Base-by-base conservation (phyloP, 2,113 vertebrate genomes). In the Colossoma macropomum region DNA sequence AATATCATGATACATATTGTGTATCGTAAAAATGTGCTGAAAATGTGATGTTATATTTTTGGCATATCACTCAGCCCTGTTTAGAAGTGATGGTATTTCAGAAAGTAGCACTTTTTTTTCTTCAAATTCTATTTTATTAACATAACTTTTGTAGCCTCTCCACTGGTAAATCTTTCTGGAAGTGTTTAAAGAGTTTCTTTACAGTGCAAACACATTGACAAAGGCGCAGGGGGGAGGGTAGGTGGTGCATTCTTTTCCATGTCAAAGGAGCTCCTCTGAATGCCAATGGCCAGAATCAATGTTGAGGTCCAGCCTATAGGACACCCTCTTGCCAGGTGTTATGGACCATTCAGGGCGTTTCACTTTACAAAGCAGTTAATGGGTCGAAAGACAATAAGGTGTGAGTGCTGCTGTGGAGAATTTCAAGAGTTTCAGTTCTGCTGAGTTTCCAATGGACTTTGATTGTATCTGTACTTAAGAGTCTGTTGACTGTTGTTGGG, bases 301-400 rank as follows among this genome's bases (percentile, higher is more conserved):
- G 73, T 75, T 70, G 62, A 73, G 75, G 76, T 69, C 52, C 32
- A 75, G 5, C 65, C 75, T 41, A 34, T 76, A 48, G 81, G 70
- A 77, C 66, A 54, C 27, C 48, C 62, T 84, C 78, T 84, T 89
- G 74, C 84, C 63, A 87, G 73, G 86, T 88, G 89, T 89, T 87
- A 82, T 84, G 84, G 79, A 41, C 75, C 65, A 41, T 54, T 82
- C 59, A 56, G 30, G 4, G 80, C 80, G 86, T 89, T 25, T 74
- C 70, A 69, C 81, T 60, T 87, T 88, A 88, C 87, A 75, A 87
- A 30, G 19, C 41, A 70, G 48, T 7, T 87, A 88, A 90, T 87
- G 84, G 87, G 27, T 25, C 77, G 63, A 84, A 83, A 84, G 82
- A 86, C 72, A 34, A 81, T 82, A 41, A 68, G 28, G 75, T 84